Evolutionary conservation across 2,888 invertebrate species (phyloP).

Genomic region (Pollenia labialis): DNA sequence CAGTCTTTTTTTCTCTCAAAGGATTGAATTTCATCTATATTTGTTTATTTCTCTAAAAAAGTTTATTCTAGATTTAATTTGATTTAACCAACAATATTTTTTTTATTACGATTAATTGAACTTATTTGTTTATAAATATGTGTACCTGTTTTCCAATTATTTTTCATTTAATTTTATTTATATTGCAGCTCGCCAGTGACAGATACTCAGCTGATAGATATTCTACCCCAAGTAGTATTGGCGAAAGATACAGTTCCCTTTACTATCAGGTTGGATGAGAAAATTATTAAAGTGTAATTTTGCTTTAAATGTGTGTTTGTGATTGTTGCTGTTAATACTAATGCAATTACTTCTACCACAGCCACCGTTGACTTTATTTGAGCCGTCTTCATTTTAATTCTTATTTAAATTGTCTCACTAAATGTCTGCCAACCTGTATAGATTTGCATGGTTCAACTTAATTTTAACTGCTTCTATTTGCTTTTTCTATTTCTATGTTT

Average conservation of each 20-base stretch:
- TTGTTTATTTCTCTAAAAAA: neutral
- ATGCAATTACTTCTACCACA: neutral
- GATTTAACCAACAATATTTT: neutral
- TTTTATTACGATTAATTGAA: neutral
- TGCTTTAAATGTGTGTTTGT: neutral
- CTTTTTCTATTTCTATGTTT: conserved; percentile 10
- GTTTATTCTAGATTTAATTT: conserved; percentile 3
- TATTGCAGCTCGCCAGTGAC: conserved; percentile 67
- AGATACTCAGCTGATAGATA: conserved; percentile 66
- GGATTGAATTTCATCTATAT: conserved; percentile 21
- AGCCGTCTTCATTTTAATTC: conserved; percentile 15
- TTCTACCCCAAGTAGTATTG: conserved; percentile 77
- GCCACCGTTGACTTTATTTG: conserved; percentile 17
- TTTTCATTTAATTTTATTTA: conserved; percentile 56
- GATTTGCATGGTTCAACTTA: neutral
- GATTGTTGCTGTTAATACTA: conserved; percentile 9
- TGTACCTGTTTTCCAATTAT: conserved; percentile 38
- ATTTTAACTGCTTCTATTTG: conserved; percentile 31
- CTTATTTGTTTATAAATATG: neutral
- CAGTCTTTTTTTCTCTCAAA: conserved; percentile 19
- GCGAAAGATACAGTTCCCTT: conserved; percentile 80
- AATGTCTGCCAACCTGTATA: conserved; percentile 6
- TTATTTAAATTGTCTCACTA: conserved; percentile 27
- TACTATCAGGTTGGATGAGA: conserved; percentile 80
- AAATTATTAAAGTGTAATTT: neutral